Evolutionary conservation across 2,888 invertebrate species (phyloP).

Genomic region (Diogma glabrata): DNA sequence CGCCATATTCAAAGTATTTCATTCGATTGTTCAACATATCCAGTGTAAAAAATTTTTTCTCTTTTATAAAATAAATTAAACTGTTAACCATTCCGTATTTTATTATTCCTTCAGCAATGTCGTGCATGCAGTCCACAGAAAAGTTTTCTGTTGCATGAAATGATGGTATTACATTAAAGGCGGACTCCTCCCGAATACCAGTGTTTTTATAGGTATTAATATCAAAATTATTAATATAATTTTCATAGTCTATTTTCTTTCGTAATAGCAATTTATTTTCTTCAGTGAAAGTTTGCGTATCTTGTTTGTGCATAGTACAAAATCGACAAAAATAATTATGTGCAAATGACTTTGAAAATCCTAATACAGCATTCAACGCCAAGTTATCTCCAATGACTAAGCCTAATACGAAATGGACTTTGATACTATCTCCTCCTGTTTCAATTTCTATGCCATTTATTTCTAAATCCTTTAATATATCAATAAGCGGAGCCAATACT

Average conservation of each 20-base stretch:
- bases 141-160: too few species aligned
- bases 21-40: constrained; percentile 15
- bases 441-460: constrained; percentile 12
- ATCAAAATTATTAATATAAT: constrained; percentile 10
- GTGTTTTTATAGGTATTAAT: constrained; percentile 13
- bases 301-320: constrained; percentile 9
- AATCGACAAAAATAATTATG: constrained; percentile 17
- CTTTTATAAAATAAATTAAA: constrained; percentile 10
- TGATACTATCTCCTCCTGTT: neutral
- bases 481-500: constrained; percentile 13
- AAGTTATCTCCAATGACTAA: constrained; percentile 14
- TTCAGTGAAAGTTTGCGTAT: neutral
- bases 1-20: constrained; percentile 16
- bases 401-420: constrained; percentile 15
- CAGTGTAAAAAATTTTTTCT: constrained; percentile 13
- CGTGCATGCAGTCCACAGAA: constrained; percentile 17
- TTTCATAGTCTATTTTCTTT: neutral
- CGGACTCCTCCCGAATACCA: constrained; percentile 14
- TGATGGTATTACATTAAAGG: constrained; percentile 16
- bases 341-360: constrained; percentile 15
- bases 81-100: constrained; percentile 11
- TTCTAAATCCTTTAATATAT: constrained; percentile 16
- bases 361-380: constrained; percentile 12
- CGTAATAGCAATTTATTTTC: neutral
- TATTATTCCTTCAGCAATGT: too few species aligned